Percentiles rank a stretch among this genome's conserved stretches.
Conservation (phyloP, 1,140 invertebrate genomes). For the Habropoda laboriosa region DNA sequence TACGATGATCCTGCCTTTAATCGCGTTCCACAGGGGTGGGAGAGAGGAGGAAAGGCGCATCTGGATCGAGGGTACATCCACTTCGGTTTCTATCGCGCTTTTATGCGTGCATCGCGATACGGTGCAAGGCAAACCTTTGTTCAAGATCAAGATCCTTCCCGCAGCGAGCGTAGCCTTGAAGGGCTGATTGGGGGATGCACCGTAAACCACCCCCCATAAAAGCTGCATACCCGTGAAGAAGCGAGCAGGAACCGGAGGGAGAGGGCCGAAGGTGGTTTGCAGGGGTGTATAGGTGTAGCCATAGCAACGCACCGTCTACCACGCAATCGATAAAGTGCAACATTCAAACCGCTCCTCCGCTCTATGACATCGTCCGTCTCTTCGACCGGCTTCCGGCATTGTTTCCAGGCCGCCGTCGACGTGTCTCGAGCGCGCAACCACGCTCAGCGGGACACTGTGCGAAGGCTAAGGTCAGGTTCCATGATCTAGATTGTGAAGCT, state of each 20-base stretch:
- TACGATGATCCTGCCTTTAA: constrained; percentile 30
- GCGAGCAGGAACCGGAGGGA: constrained; percentile 44
- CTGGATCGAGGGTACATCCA: constrained; percentile 1
- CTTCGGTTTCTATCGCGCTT: background rate
- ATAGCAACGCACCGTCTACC: constrained; percentile 70
- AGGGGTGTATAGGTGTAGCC: constrained; percentile 67
- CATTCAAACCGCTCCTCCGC: constrained; percentile 55
- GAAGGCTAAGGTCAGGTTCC: constrained; percentile 44
- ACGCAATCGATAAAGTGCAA: constrained; percentile 75
- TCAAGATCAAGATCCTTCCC: constrained; percentile 67
- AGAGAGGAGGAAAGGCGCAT: background rate
- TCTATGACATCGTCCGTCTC: constrained; percentile 36
- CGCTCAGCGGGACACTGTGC: background rate
- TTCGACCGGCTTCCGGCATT: constrained; percentile 25
- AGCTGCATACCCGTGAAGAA: constrained; percentile 53
- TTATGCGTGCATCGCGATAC: constrained; percentile 10
- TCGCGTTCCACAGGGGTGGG: background rate
- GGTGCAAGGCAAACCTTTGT: constrained; percentile 45
- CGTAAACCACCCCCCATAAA: constrained; percentile 66
- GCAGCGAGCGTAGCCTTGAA: constrained; percentile 42
- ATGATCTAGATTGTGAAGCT: background rate
- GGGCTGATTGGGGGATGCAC: constrained; percentile 54
- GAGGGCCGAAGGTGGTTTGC: constrained; percentile 54
- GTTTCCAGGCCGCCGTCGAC: background rate
- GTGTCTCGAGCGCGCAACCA: background rate